A percentile compares a stretch with the other conserved stretches of the same genome.
These are phyloP conservation scores for Chelidonichthys spinosus DNA, from an alignment of 2,797 vertebrate genomes.

Conservation along the genomic window DNA sequence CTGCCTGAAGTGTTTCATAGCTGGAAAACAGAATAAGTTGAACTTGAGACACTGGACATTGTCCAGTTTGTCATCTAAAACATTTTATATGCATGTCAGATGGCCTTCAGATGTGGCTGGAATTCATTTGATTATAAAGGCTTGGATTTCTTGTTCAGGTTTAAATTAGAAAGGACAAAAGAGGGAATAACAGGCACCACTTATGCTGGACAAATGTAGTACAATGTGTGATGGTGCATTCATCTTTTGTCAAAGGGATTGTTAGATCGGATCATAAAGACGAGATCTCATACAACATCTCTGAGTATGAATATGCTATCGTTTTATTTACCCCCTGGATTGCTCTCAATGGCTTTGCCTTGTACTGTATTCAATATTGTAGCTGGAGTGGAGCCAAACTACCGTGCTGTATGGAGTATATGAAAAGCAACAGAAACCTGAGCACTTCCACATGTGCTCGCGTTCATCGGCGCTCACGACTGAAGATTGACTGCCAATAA, in stretches of 20 bases:
- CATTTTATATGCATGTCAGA: background rate
- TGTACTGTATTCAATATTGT: background rate
- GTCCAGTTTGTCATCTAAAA: background rate
- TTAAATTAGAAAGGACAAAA: constrained; percentile 8
- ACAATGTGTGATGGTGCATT: background rate
- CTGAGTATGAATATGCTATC: background rate
- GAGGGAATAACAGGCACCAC: background rate
- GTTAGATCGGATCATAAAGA: constrained; percentile 13
- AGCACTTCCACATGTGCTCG: constrained; percentile 51
- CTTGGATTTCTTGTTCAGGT: constrained; percentile 8
- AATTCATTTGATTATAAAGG: constrained; percentile 4
- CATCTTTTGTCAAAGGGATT: constrained; percentile 4
- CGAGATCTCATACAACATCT: background rate
- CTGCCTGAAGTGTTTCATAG: background rate
- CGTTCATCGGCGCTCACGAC: constrained; percentile 13
- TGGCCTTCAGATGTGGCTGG: background rate
- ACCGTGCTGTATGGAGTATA: constrained; percentile 12
- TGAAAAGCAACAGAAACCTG: constrained; percentile 20
- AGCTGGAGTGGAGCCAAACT: constrained; percentile 3
- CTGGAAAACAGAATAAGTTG: background rate
- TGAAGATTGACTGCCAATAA: constrained; percentile 40
- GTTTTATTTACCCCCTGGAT: background rate
- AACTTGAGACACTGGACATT: background rate
- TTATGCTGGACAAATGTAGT: background rate
- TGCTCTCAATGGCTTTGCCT: too few species aligned